Conservation (phyloP, 2,113 vertebrate genomes). For the Ibidorhyncha struthersii region DNA sequence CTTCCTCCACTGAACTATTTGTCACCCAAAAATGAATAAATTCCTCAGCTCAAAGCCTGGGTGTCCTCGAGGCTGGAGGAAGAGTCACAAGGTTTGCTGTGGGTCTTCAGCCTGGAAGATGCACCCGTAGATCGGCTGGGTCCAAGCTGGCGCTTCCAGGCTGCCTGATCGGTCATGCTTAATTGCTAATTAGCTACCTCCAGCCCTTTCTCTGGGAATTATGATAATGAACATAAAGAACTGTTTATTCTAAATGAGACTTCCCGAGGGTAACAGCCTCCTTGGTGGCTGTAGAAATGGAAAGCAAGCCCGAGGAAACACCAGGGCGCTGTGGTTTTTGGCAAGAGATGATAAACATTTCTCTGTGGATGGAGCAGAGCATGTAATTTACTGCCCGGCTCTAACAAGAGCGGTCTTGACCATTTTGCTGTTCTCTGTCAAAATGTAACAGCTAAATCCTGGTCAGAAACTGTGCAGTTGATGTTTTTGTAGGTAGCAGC, state of each 20-base stretch:
- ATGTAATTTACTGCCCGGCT: constrained; percentile 58
- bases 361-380: constrained; percentile 46
- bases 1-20: not conserved
- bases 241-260: constrained; percentile 61
- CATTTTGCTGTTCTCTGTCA: constrained; percentile 46
- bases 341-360: constrained; percentile 62
- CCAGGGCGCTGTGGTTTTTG: constrained; percentile 67
- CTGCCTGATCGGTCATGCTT: not conserved
- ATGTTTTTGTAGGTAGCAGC: not conserved
- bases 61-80: not conserved
- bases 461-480: not conserved
- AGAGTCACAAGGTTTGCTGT: not conserved
- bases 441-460: constrained; percentile 22
- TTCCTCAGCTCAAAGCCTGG: not conserved
- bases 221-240: constrained; percentile 20
- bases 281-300: constrained; percentile 45
- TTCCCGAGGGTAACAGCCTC: constrained; percentile 54
- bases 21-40: not conserved
- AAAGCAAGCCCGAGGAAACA: constrained; percentile 59
- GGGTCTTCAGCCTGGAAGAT: not conserved
- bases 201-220: constrained; percentile 32
- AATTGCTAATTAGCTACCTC: constrained; percentile 22
- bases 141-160: not conserved
- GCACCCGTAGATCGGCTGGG: not conserved
- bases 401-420: constrained; percentile 53